phyloP scores from a whole-genome alignment of 2,113 vertebrate species.

The Sterna hirundo region DNA sequence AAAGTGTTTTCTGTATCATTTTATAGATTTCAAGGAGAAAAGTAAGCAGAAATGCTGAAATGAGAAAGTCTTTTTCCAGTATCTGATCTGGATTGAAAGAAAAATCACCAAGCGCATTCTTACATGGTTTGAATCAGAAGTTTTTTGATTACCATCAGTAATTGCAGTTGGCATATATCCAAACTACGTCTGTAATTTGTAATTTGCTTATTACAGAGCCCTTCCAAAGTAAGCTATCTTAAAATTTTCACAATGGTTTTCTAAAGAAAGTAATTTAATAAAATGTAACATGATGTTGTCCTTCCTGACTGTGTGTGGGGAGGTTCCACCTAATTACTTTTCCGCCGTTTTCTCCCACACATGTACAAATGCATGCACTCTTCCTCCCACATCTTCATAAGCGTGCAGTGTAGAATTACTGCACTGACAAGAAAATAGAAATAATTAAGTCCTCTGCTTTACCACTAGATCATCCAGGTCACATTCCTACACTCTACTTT shows the following conservation, averaged over 20 bases:
- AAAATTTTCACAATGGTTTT: neutral
- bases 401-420: neutral
- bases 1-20: neutral
- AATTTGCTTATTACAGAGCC: neutral
- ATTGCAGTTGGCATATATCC: neutral
- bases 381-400: neutral
- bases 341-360: conserved; percentile 4
- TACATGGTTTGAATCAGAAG: neutral
- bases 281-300: neutral
- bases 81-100: neutral
- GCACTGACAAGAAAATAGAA: conserved; percentile 22
- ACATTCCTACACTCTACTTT: neutral
- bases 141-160: neutral
- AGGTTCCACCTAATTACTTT: neutral
- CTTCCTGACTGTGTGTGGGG: neutral
- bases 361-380: neutral
- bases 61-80: neutral
- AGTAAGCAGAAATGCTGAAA: neutral
- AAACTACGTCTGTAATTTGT: neutral
- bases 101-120: neutral
- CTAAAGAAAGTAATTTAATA: neutral
- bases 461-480: neutral
- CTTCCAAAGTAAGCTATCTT: neutral
- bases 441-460: conserved; percentile 20
- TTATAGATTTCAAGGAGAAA: neutral